phyloP scores from a whole-genome alignment of 2,113 vertebrate genomes.

The Struthio camelus region DNA sequence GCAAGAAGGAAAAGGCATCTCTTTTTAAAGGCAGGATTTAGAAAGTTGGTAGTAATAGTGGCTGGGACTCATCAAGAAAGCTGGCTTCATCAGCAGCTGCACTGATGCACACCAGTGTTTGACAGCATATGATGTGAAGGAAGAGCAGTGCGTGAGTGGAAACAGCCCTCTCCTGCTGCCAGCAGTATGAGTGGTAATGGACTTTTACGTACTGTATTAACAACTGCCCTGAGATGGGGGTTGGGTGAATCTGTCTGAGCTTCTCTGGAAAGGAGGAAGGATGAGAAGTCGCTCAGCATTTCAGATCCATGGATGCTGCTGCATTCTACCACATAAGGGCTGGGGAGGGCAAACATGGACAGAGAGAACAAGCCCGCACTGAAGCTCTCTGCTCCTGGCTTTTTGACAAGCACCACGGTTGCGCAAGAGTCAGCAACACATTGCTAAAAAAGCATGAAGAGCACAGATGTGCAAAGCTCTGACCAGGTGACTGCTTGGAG shows the following conservation, averaged over 20 bases:
- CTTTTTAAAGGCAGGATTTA: neutral
- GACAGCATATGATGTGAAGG: fast-evolving
- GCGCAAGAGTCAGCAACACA: neutral
- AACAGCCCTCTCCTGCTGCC: neutral
- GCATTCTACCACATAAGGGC: neutral
- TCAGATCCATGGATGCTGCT: neutral
- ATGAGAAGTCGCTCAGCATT: neutral
- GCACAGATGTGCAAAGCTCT: neutral
- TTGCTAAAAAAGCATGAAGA: neutral
- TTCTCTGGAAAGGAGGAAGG: neutral
- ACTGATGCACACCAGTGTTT: neutral
- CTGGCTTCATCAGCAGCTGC: neutral
- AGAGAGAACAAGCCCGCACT: neutral
- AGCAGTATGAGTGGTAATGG: fast-evolving
- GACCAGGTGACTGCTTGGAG: neutral
- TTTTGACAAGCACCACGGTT: neutral
- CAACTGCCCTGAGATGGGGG: neutral
- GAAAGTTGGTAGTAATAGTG: neutral
- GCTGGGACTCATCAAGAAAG: neutral
- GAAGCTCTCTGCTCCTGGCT: neutral
- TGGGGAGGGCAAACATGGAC: fast-evolving
- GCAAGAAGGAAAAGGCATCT: neutral
- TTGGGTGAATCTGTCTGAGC: neutral
- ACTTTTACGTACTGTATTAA: neutral
- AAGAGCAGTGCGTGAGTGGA: fast-evolving